Conservation (phyloP, 2,797 vertebrate species). For the Carcharodon carcharias region DNA sequence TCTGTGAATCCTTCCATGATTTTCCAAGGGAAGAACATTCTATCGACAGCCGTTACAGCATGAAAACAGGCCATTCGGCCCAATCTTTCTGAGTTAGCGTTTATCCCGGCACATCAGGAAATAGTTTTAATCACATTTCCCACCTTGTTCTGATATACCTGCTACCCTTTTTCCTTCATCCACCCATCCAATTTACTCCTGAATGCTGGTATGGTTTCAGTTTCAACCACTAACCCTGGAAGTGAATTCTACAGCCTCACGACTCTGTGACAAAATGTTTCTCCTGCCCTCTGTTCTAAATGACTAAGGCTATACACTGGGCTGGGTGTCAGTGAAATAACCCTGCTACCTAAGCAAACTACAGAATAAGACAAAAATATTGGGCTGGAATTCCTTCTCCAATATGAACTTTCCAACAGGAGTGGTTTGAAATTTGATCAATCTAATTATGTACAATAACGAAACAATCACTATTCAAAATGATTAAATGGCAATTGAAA, state of each 20-base stretch:
- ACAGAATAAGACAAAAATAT: background rate
- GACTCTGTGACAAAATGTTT: background rate
- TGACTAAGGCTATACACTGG: background rate
- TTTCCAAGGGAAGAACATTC: background rate
- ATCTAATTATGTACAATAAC: background rate
- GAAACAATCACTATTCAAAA: background rate
- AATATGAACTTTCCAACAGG: background rate
- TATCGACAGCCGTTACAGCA: background rate
- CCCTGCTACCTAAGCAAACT: background rate
- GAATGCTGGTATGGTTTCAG: background rate
- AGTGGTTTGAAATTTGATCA: background rate
- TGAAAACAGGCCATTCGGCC: background rate
- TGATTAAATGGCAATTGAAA: background rate
- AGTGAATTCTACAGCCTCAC: background rate
- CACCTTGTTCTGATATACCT: background rate
- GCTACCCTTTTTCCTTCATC: background rate
- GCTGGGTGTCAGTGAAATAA: background rate
- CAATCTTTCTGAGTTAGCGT: background rate
- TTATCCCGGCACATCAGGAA: background rate
- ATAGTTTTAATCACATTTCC: background rate
- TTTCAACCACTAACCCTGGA: background rate
- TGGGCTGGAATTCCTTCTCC: background rate
- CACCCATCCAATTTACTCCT: background rate
- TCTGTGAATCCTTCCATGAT: background rate
- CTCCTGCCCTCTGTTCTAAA: background rate